Conservation (phyloP, 2,797 vertebrate species). For the Phyllotis vaccarum region DNA sequence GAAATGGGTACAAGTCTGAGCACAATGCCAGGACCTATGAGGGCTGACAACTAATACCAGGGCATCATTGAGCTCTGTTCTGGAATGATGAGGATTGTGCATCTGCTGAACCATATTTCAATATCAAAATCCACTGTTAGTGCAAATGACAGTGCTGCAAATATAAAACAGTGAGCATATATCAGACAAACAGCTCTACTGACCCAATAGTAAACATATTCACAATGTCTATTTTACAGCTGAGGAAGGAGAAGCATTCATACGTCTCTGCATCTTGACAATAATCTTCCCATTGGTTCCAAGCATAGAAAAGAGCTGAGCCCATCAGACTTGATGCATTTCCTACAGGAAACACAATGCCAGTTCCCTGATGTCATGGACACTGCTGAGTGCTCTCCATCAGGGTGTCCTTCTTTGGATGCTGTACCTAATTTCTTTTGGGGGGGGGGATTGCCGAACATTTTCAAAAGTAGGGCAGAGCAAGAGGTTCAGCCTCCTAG, state of each 20-base stretch:
- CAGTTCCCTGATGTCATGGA: neutral
- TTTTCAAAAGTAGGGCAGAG: slow-evolving; percentile 46
- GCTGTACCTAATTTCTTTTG: neutral
- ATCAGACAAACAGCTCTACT: neutral
- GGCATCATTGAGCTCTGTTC: neutral
- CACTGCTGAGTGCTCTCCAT: neutral
- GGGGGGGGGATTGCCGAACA: neutral
- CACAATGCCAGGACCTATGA: neutral
- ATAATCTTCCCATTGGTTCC: neutral
- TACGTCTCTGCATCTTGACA: too few relatives aligned
- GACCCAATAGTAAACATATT: too few relatives aligned
- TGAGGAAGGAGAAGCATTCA: neutral
- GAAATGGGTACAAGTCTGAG: neutral
- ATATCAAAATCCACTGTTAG: neutral
- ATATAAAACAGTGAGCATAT: neutral
- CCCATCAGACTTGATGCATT: too few relatives aligned
- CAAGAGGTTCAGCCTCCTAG: neutral
- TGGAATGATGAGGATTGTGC: neutral
- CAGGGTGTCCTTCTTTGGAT: neutral
- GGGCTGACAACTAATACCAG: neutral
- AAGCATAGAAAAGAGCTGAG: neutral
- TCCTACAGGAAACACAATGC: neutral
- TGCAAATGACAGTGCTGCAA: neutral
- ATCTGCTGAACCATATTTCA: neutral
- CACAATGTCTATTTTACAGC: neutral